Evolutionary conservation across 2,797 vertebrate species (phyloP).

Genomic region (Philypnodon macrostomus): DNA sequence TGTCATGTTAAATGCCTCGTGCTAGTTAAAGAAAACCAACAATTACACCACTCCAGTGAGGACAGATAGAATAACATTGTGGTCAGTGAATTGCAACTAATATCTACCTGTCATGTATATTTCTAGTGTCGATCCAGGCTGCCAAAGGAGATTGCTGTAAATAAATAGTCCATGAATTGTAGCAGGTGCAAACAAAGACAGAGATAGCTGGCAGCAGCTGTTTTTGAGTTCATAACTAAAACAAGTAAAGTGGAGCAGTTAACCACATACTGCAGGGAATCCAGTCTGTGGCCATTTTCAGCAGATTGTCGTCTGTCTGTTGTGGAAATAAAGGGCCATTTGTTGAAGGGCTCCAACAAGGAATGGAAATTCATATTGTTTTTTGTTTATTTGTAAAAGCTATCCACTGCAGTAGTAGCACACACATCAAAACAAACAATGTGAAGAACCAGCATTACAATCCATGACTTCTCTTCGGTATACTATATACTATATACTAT

Average conservation of each 20-base stretch:
- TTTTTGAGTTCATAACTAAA: constrained; percentile 8
- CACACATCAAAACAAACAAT: no score
- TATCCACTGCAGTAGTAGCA: no score
- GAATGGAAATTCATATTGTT: background rate
- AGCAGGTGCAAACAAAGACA: constrained; percentile 8
- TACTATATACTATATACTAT: no score
- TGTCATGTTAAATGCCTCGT: background rate
- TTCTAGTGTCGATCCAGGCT: background rate
- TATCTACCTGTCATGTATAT: constrained; percentile 4
- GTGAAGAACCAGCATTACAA: no score
- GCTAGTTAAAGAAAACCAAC: background rate
- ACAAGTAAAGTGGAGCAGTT: constrained; percentile 2
- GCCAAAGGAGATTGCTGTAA: background rate
- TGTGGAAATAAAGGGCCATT: constrained; percentile 2
- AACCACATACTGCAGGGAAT: background rate
- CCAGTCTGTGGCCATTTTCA: background rate
- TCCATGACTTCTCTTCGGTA: no score
- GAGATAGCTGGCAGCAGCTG: constrained; percentile 4
- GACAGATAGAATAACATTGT: background rate
- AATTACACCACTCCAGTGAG: background rate
- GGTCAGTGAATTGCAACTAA: background rate
- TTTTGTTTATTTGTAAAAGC: no score
- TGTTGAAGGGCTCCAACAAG: background rate
- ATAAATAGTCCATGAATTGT: constrained; percentile 8
- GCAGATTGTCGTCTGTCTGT: background rate